phyloP scores from a whole-genome alignment of 1,140 invertebrate species.

The Bathynomus jamesi region DNA sequence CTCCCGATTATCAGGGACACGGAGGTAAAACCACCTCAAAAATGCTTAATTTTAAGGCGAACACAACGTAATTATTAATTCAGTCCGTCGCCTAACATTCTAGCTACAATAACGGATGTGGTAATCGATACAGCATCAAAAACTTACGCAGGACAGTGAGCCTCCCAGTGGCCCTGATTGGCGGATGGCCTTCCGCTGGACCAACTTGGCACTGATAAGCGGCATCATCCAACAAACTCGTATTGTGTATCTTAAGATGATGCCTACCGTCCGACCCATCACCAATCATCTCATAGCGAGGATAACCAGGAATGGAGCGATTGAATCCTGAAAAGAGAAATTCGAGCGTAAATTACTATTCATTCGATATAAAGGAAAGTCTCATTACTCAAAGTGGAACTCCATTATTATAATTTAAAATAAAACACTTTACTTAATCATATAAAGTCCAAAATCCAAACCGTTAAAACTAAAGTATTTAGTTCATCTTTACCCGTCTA shows the following conservation, averaged over 20 bases:
- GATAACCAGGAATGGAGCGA: slow-evolving; percentile 77
- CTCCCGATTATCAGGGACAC: too few species aligned
- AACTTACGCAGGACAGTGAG: slow-evolving; percentile 79
- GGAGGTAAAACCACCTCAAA: too few species aligned
- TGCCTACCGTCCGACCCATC: slow-evolving; percentile 71
- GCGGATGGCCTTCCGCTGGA: slow-evolving; percentile 42
- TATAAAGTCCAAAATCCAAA: too few species aligned
- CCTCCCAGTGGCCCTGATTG: slow-evolving; percentile 59
- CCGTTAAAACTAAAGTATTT: too few species aligned
- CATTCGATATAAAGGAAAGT: not conserved
- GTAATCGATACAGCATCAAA: too few species aligned
- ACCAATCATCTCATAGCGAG: slow-evolving; percentile 84
- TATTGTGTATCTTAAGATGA: slow-evolving; percentile 48
- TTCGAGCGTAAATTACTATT: not conserved
- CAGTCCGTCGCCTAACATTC: too few species aligned
- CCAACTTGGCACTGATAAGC: slow-evolving; percentile 50
- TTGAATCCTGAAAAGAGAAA: slow-evolving; percentile 60
- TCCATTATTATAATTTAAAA: not conserved
- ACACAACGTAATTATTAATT: too few species aligned
- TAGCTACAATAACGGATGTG: too few species aligned
- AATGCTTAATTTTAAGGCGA: too few species aligned
- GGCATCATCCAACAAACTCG: slow-evolving; percentile 49
- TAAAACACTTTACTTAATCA: too few species aligned
- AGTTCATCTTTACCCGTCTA: too few species aligned
- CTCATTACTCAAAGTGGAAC: not conserved